phyloP scores from a whole-genome alignment of 2,888 invertebrate species.

The Tetragnatha montana region DNA sequence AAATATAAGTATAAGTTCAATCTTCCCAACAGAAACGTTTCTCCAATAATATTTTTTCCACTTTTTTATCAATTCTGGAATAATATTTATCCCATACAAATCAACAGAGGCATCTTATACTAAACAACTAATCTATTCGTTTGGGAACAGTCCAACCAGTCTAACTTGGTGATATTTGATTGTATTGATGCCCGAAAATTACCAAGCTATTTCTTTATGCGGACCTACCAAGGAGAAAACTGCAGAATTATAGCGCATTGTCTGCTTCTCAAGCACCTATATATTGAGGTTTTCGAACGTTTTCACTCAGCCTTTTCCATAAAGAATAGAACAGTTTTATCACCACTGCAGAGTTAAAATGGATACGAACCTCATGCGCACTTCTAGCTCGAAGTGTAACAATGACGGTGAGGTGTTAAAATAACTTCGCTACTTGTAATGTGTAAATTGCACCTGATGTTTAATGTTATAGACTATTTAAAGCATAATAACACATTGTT shows the following conservation, averaged over 20 bases:
- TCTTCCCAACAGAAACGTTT: no score
- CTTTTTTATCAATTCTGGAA: no score
- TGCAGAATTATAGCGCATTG: not conserved
- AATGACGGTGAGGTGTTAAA: not conserved
- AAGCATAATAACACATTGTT: not conserved
- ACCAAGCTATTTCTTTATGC: not conserved
- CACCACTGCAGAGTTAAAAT: not conserved
- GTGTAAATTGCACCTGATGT: not conserved
- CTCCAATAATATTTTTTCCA: no score
- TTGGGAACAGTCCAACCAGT: no score
- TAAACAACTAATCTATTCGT: no score
- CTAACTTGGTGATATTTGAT: not conserved
- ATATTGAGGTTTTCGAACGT: not conserved
- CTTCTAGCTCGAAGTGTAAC: not conserved
- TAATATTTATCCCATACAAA: no score
- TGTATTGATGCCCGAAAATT: not conserved
- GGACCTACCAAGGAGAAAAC: not conserved
- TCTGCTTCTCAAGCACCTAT: not conserved
- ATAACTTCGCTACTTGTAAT: not conserved
- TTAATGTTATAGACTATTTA: not conserved
- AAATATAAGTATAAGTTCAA: no score
- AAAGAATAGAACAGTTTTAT: not conserved
- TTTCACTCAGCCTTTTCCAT: not conserved
- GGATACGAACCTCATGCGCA: not conserved
- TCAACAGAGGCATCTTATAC: no score